phyloP scores from a whole-genome alignment of 2,113 vertebrate genomes.

The Podarcis cretensis region DNA sequence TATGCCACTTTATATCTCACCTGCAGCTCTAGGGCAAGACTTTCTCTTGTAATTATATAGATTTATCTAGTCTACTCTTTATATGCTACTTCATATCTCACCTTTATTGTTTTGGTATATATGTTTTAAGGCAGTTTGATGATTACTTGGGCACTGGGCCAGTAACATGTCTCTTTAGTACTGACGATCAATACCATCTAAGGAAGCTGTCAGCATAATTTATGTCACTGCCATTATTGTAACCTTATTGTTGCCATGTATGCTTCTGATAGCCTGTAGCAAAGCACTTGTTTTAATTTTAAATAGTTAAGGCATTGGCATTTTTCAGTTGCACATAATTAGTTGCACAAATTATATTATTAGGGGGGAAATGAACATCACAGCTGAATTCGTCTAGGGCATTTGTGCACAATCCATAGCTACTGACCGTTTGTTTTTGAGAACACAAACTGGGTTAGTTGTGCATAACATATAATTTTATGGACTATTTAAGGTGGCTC shows the following conservation, averaged over 20 bases:
- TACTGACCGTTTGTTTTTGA: not conserved
- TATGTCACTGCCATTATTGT: not conserved
- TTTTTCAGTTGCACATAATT: not conserved
- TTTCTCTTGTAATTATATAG: not conserved
- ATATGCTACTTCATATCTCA: not conserved
- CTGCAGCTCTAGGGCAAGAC: not conserved
- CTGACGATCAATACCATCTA: constrained; percentile 12
- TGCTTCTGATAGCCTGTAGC: constrained; percentile 18
- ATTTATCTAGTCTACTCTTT: not conserved
- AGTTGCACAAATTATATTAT: not conserved
- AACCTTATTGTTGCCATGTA: not conserved
- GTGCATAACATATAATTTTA: not conserved
- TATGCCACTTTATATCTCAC: not conserved
- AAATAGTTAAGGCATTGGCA: not conserved
- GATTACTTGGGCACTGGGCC: not conserved
- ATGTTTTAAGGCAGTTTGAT: not conserved
- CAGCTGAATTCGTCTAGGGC: not conserved
- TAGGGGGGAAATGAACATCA: not conserved
- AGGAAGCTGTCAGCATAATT: constrained; percentile 28
- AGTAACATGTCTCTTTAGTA: constrained; percentile 23
- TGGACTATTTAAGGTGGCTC: not conserved
- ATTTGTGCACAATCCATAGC: not conserved
- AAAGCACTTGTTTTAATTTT: constrained; percentile 39
- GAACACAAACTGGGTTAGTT: not conserved
- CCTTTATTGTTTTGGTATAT: not conserved